Evolutionary conservation across 2,888 invertebrate genomes (phyloP).

Genomic region (Cinara cedri): DNA sequence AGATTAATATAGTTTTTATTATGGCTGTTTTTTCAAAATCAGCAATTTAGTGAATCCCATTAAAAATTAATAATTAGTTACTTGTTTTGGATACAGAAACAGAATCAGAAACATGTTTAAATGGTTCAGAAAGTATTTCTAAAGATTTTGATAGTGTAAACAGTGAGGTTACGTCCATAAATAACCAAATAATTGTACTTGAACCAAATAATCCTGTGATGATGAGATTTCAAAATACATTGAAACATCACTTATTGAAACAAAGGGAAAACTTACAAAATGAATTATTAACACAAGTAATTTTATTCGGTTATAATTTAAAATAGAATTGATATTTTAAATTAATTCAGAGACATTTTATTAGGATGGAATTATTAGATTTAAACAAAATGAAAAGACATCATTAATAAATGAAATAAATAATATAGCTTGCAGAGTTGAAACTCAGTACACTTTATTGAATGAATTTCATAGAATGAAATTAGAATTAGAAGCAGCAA

Average conservation of each 20-base stretch:
- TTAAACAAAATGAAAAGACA: slow-evolving; percentile 43
- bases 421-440: slow-evolving; percentile 33
- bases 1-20: no score
- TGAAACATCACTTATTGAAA: slow-evolving; percentile 71
- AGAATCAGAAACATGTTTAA: not conserved
- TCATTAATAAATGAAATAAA: slow-evolving; percentile 44
- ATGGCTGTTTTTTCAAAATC: no score
- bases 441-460: slow-evolving; percentile 40
- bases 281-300: slow-evolving; percentile 35
- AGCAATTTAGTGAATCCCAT: no score
- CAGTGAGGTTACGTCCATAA: not conserved
- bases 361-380: slow-evolving; percentile 49
- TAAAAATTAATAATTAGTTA: no score
- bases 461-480: slow-evolving; percentile 48
- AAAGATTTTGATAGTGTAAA: slow-evolving; percentile 1
- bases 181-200: slow-evolving; percentile 64
- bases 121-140: slow-evolving; percentile 14
- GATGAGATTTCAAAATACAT: slow-evolving; percentile 74
- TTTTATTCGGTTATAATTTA: slow-evolving; percentile 3
- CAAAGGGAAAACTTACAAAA: slow-evolving; percentile 63
- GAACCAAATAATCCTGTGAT: slow-evolving; percentile 77
- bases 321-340: not conserved
- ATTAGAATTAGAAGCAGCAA: slow-evolving; percentile 29
- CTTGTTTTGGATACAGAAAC: not conserved
- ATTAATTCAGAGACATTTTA: slow-evolving; percentile 4